phyloP scores from a whole-genome alignment of 2,113 vertebrate genomes.

The Leptosomus discolor region DNA sequence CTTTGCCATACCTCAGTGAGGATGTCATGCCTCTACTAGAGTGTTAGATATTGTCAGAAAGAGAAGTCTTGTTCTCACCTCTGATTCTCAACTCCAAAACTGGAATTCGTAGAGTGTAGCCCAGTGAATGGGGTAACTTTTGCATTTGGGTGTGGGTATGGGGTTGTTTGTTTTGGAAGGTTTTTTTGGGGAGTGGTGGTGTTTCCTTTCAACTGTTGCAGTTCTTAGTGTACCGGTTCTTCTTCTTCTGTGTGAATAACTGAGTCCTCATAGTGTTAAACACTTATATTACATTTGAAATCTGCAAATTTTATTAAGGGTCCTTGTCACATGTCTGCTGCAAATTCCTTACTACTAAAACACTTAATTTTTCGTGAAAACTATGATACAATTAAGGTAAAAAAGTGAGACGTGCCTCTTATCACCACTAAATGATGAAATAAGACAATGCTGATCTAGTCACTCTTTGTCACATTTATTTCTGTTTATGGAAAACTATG shows the following conservation, averaged over 20 bases:
- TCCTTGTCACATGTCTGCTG: neutral
- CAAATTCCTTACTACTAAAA: neutral
- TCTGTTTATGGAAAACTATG: neutral
- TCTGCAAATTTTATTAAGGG: neutral
- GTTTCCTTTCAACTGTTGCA: neutral
- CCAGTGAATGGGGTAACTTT: neutral
- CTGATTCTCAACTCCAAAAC: neutral
- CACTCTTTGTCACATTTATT: neutral
- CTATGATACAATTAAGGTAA: neutral
- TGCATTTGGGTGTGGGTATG: fast-evolving
- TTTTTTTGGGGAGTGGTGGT: fast-evolving
- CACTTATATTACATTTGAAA: neutral
- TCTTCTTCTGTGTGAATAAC: neutral
- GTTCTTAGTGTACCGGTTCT: neutral
- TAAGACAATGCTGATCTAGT: neutral
- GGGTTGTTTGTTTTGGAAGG: fast-evolving
- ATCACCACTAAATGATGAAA: neutral
- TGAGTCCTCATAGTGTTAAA: neutral
- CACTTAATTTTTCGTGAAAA: neutral
- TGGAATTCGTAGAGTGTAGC: neutral
- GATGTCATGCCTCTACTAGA: neutral
- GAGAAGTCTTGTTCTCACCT: neutral
- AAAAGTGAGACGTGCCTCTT: neutral
- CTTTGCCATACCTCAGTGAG: neutral
- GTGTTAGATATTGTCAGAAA: neutral